These are phyloP conservation scores for Pammene fasciana DNA, from an alignment of 2,888 invertebrate genomes.

Conservation along the genomic window DNA sequence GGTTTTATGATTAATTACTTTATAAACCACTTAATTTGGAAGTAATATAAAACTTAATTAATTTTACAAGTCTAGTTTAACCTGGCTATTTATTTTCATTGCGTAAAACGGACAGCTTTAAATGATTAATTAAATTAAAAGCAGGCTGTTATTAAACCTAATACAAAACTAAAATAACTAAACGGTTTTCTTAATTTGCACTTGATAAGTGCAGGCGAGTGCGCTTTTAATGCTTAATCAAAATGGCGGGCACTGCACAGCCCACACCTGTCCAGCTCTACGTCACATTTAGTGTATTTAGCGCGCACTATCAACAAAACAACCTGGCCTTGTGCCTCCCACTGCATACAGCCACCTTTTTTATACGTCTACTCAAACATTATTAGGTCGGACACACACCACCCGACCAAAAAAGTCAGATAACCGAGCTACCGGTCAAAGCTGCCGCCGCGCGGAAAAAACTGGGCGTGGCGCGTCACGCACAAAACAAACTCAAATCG, in stretches of 20 bases:
- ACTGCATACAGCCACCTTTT: slow-evolving; percentile 73
- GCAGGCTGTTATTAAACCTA: slow-evolving; percentile 6
- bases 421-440: slow-evolving; percentile 82
- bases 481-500: slow-evolving; percentile 78
- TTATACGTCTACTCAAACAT: slow-evolving; percentile 77
- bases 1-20: too few species aligned
- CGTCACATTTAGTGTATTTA: slow-evolving; percentile 50
- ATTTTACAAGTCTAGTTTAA: background rate
- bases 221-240: slow-evolving; percentile 38
- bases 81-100: background rate
- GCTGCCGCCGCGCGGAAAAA: slow-evolving; percentile 60
- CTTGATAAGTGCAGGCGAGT: slow-evolving; percentile 35
- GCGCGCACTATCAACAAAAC: slow-evolving; percentile 61
- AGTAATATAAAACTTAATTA: background rate
- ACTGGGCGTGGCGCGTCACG: slow-evolving; percentile 80
- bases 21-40: too few species aligned
- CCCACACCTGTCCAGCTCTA: slow-evolving; percentile 43
- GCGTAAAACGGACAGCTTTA: background rate
- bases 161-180: slow-evolving; percentile 4
- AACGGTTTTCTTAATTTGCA: slow-evolving; percentile 31
- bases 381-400: slow-evolving; percentile 78
- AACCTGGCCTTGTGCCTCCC: slow-evolving; percentile 60
- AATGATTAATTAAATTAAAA: slow-evolving; percentile 13
- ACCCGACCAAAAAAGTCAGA: slow-evolving; percentile 70
- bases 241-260: slow-evolving; percentile 39